phyloP scores from a whole-genome alignment of 2,113 vertebrate species.

The Oceanodroma tethys region DNA sequence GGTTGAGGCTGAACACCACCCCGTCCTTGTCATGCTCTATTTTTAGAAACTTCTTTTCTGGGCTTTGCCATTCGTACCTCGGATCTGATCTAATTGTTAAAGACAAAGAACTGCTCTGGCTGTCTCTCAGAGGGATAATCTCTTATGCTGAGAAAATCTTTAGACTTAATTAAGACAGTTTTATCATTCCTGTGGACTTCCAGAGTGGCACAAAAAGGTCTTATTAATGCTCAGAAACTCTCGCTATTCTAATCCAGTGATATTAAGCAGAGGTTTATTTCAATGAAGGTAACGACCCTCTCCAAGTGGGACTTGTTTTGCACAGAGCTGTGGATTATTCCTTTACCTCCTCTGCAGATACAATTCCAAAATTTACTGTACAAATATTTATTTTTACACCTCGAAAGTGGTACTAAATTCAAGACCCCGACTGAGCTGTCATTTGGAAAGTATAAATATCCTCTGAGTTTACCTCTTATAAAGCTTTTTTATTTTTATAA shows the following conservation, averaged over 20 bases:
- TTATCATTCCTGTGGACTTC: conserved; percentile 41
- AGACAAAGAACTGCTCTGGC: conserved; percentile 20
- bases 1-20: neutral
- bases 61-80: neutral
- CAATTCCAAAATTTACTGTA: neutral
- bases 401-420: neutral
- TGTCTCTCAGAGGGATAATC: conserved; percentile 24
- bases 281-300: neutral
- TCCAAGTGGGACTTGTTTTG: neutral
- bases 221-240: neutral
- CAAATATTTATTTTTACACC: conserved; percentile 24
- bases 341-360: neutral
- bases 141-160: conserved; percentile 40
- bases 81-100: neutral
- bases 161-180: conserved; percentile 51
- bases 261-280: conserved; percentile 10
- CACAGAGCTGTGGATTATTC: neutral
- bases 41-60: neutral
- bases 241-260: neutral
- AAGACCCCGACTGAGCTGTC: neutral
- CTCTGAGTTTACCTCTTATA: neutral
- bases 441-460: neutral
- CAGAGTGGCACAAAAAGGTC: neutral
- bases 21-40: neutral
- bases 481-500: conserved; percentile 27